Conservation (phyloP, 2,888 invertebrate species). For the Eupeodes latifasciatus region DNA sequence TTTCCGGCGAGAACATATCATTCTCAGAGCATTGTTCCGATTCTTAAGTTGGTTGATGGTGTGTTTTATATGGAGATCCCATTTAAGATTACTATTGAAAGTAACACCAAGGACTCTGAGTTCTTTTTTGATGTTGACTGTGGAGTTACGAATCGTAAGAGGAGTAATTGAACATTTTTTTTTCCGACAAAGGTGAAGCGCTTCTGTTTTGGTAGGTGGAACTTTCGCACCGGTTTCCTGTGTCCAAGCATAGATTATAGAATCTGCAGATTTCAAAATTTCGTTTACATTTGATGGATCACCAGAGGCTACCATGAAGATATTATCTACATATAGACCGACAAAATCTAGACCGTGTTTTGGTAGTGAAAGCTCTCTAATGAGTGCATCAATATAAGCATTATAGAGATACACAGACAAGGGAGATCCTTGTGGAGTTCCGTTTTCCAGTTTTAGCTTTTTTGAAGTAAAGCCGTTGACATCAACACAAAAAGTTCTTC, state of each 20-base stretch:
- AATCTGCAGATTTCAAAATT: not conserved
- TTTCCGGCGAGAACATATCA: too few relatives aligned
- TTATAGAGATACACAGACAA: constrained; percentile 24
- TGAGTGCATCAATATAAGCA: too few relatives aligned
- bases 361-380: not conserved
- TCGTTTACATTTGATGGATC: not conserved
- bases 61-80: too few relatives aligned
- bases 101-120: not conserved
- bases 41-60: too few relatives aligned
- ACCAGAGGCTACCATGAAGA: constrained; percentile 26
- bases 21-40: too few relatives aligned
- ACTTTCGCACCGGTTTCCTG: constrained; percentile 19
- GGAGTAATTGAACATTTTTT: constrained; percentile 1
- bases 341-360: constrained; percentile 14
- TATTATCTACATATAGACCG: constrained; percentile 28
- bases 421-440: constrained; percentile 13
- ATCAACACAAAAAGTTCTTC: not conserved
- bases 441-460: not conserved
- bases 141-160: not conserved
- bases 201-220: constrained; percentile 26
- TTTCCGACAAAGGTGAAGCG: constrained; percentile 25
- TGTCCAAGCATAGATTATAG: not conserved
- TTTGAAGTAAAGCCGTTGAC: not conserved
- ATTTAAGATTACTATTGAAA: too few relatives aligned
- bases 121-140: not conserved